Base-by-base conservation (phyloP, 1,140 invertebrate genomes). In the Zeugodacus cucurbitae region DNA sequence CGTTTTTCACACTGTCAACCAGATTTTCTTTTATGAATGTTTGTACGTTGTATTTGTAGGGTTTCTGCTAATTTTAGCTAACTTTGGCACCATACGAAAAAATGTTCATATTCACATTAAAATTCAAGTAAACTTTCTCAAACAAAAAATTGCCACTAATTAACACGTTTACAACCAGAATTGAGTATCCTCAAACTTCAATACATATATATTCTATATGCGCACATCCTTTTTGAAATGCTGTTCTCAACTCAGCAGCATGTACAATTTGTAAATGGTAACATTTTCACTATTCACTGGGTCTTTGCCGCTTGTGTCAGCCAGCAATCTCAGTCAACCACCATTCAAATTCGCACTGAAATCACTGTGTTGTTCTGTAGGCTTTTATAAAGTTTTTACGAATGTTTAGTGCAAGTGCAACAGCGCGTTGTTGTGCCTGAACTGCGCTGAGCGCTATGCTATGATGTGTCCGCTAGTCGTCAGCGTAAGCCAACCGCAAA, bases 301-400 rank as follows among this genome's bases (percentile, higher is more conserved):
- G 10, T 82, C 22, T 82, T 82, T 29, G 74, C 34, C 74, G 74
- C 26, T 82, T 26, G n/a, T 48, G 22, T n/a, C 32, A 78, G 10
- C 20, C 67, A 82, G 74, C 74, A 82, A 82, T 82, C 74, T 82
- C 41, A 82, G 74, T 82, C 74, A 82, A 82, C 44, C 74, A 82
- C 74, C 74, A 82, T 82, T 22, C 74, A 29, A 82, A 82, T 48
- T 82, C 74, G 74, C 41, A 82, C 74, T 82, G 74, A 82, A 82
- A 54, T 48, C 48, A 41, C 48, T 82, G 74, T 82, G 41, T 82
- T 48, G 74, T 82, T 82, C 74, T 82, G 74, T 82, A 48, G 74
- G 74, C 41, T 82, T 82, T 82, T 82, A 82, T 82, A 82, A 82
- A 82, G 41, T 82, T 82, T 74, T 82, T 82, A 44, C 41, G 22